Evolutionary conservation across 2,797 vertebrate species (phyloP).

Genomic region (Eleutherodactylus coqui): DNA sequence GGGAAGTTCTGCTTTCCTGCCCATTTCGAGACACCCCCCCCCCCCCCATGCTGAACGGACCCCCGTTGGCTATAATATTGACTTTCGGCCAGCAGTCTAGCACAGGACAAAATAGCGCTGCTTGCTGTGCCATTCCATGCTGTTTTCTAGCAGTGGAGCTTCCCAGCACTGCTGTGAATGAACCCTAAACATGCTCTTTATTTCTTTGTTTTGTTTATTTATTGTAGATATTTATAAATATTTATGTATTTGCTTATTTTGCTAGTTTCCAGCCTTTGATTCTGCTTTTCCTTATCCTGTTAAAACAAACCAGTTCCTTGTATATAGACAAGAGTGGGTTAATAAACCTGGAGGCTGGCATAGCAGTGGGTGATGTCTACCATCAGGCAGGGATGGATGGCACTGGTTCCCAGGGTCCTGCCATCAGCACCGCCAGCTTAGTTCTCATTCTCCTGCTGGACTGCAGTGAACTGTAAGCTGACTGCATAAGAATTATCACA

Average conservation of each 20-base stretch:
- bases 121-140: too few species aligned
- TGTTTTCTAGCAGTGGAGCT: too few species aligned
- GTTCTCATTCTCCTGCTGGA: slow-evolving; percentile 53
- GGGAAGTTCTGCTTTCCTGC: too few species aligned
- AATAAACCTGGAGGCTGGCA: background rate
- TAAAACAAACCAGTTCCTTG: background rate
- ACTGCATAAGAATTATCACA: slow-evolving; percentile 56
- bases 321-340: slow-evolving; percentile 14
- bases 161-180: too few species aligned
- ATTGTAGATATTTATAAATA: too few species aligned
- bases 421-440: slow-evolving; percentile 48
- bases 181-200: too few species aligned
- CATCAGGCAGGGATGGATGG: slow-evolving; percentile 45
- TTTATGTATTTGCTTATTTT: background rate
- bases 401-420: slow-evolving; percentile 54
- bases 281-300: background rate
- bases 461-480: slow-evolving; percentile 60
- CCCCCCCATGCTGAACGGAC: too few species aligned
- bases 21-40: too few species aligned
- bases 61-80: too few species aligned
- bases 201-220: background rate
- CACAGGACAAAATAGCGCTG: too few species aligned
- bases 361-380: slow-evolving; percentile 47
- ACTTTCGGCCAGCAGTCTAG: too few species aligned
- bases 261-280: too few species aligned